Conservation (phyloP, 2,888 invertebrate species). For the Enoplolaimus lenunculus region DNA sequence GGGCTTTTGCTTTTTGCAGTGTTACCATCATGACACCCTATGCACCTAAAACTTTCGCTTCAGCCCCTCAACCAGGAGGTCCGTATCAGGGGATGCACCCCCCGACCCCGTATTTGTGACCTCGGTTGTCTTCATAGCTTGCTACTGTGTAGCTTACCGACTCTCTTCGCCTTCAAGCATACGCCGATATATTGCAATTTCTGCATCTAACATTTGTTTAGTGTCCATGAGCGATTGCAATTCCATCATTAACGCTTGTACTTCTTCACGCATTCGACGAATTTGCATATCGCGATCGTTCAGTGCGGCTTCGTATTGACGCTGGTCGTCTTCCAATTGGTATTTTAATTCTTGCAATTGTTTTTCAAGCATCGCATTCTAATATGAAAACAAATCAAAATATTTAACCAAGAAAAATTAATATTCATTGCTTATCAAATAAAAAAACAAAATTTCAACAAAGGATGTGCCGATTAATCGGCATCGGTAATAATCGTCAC, state of each 20-base stretch:
- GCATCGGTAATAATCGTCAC: no score
- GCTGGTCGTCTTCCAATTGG: slow-evolving; percentile 45
- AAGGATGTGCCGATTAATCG: no score
- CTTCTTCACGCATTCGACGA: slow-evolving; percentile 40
- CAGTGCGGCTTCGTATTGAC: slow-evolving; percentile 44
- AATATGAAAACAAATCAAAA: slow-evolving; percentile 24
- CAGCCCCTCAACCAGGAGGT: no score
- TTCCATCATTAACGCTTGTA: slow-evolving; percentile 42
- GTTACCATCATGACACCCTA: no score
- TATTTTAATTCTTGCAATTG: slow-evolving; percentile 45
- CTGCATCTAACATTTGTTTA: slow-evolving; percentile 48
- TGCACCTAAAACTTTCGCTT: no score
- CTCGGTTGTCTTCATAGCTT: no score
- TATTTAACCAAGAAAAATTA: no score
- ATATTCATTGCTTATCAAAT: no score
- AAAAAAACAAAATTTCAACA: no score
- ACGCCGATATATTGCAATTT: slow-evolving; percentile 49
- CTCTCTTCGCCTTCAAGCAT: slow-evolving; percentile 49
- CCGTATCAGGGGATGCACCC: no score
- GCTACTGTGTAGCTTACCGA: slow-evolving; percentile 36
- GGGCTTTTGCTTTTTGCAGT: no score
- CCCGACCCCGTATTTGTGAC: no score
- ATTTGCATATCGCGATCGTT: slow-evolving; percentile 41
- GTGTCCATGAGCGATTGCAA: slow-evolving; percentile 44
- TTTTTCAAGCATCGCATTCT: slow-evolving; percentile 46